These are phyloP conservation scores for Netelia virgata DNA, from an alignment of 2,888 invertebrate species.

Conservation along the genomic window DNA sequence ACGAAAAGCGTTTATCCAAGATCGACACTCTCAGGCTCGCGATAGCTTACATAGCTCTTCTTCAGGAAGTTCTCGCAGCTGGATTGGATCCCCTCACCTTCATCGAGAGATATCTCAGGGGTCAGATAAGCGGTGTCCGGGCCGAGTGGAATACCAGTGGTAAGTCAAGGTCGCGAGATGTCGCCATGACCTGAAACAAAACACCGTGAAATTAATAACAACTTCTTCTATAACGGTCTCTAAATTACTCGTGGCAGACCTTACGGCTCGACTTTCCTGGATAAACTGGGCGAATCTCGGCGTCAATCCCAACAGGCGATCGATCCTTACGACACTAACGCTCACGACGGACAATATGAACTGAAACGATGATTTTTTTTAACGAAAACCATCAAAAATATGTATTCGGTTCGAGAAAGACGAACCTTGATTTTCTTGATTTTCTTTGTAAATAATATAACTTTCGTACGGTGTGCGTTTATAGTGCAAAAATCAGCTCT, in stretches of 20 bases:
- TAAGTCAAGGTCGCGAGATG: constrained; percentile 83
- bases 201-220: constrained; percentile 48
- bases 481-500: constrained; percentile 64
- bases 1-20: constrained; percentile 98
- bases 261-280: constrained; percentile 98
- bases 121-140: constrained; percentile 94
- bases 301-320: constrained; percentile 95
- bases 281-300: constrained; percentile 99
- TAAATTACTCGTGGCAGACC: constrained; percentile 88
- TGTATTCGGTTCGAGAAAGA: background rate
- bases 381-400: constrained; percentile 31
- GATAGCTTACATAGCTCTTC: constrained; percentile 98
- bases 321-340: constrained; percentile 92
- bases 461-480: constrained; percentile 51
- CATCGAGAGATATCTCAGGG: constrained; percentile 95
- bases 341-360: constrained; percentile 89
- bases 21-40: constrained; percentile 98
- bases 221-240: constrained; percentile 62
- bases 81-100: constrained; percentile 95
- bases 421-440: constrained; percentile 40
- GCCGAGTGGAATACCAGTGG: constrained; percentile 99
- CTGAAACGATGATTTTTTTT: constrained; percentile 61
- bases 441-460: constrained; percentile 78
- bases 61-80: constrained; percentile 94
- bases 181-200: constrained; percentile 1